phyloP scores from a whole-genome alignment of 2,113 vertebrate species.

The Tachysurus vachellii region DNA sequence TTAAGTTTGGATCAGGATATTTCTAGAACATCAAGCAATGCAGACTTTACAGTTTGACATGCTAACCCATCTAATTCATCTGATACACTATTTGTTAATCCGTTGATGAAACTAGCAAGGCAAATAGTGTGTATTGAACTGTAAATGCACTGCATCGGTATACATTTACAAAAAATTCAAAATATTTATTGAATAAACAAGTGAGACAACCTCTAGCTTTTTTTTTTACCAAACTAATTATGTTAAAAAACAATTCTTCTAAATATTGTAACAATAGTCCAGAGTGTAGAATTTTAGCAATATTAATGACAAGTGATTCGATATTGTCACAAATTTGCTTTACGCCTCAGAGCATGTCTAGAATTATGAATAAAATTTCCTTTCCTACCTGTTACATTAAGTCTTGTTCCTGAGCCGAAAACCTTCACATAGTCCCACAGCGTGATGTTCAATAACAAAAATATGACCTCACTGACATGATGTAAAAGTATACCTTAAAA shows the following conservation, averaged over 20 bases:
- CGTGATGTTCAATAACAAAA: slow-evolving; percentile 22
- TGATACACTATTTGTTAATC: neutral
- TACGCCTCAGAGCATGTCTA: neutral
- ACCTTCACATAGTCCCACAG: slow-evolving; percentile 36
- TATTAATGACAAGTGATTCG: neutral
- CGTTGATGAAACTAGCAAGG: neutral
- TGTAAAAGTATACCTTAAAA: neutral
- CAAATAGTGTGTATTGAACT: neutral
- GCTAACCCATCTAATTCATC: neutral
- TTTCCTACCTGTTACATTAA: slow-evolving; percentile 47
- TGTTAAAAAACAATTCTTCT: slow-evolving; percentile 18
- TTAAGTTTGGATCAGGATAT: no score
- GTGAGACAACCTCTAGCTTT: no score
- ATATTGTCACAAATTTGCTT: neutral
- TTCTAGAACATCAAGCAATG: neutral
- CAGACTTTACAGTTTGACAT: neutral
- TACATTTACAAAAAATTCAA: neutral
- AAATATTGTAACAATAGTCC: neutral
- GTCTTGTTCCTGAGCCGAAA: slow-evolving; percentile 46
- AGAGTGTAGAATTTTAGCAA: neutral
- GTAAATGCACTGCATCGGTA: neutral
- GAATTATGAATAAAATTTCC: neutral
- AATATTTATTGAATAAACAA: neutral
- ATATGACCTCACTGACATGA: neutral
- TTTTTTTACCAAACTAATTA: neutral